phyloP scores from a whole-genome alignment of 2,113 vertebrate genomes.

The Peromyscus polionotus region DNA sequence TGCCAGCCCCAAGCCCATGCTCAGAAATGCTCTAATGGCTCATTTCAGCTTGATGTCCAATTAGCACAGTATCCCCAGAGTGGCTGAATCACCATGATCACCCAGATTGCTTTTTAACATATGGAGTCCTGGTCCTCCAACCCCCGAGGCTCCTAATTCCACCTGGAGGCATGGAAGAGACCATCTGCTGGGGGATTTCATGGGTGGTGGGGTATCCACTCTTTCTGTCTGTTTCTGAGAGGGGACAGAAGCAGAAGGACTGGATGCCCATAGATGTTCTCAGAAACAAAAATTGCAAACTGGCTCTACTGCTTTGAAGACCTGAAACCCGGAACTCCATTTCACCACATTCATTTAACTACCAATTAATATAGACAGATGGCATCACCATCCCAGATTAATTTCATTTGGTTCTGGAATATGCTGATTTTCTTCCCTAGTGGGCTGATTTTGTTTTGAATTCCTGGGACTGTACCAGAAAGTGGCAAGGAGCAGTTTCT shows the following conservation, averaged over 20 bases:
- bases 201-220: background rate
- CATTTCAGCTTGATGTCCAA: background rate
- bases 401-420: background rate
- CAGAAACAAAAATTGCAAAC: background rate
- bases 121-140: background rate
- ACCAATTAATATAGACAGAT: background rate
- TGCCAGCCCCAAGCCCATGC: background rate
- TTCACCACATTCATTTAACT: background rate
- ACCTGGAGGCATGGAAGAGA: background rate
- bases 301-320: background rate
- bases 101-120: background rate
- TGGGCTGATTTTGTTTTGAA: constrained; percentile 5
- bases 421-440: background rate
- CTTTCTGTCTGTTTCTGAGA: constrained; percentile 1
- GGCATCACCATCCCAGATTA: background rate
- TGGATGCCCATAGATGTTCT: background rate
- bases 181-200: background rate
- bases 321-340: background rate
- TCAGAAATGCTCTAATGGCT: background rate
- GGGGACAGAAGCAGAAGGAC: background rate
- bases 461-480: background rate
- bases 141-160: background rate
- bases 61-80: background rate
- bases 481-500: background rate
- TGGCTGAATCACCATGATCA: background rate